phyloP scores from a whole-genome alignment of 2,797 vertebrate species.

The Hoplostethus atlanticus region DNA sequence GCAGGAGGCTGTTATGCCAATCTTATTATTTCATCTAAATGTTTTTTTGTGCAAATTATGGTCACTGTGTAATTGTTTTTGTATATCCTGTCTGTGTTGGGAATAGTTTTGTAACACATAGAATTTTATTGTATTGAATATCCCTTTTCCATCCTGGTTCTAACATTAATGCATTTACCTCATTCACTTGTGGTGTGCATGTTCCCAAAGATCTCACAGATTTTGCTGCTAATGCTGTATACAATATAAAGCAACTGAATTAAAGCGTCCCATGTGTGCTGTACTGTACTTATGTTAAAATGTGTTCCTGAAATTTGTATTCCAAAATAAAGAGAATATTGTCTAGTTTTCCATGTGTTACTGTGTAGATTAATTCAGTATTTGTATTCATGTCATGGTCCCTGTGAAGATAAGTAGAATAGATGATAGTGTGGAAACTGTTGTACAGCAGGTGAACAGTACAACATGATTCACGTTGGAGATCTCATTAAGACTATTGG shows the following conservation, averaged over 20 bases:
- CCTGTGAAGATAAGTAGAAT: not conserved
- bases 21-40: slow-evolving; percentile 44
- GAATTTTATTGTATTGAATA: slow-evolving; percentile 32
- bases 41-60: slow-evolving; percentile 57
- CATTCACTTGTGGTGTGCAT: slow-evolving; percentile 58
- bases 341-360: slow-evolving; percentile 39
- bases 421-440: not conserved
- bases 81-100: not conserved
- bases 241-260: slow-evolving; percentile 52
- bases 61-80: slow-evolving; percentile 45
- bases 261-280: slow-evolving; percentile 63
- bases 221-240: slow-evolving; percentile 71
- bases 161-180: slow-evolving; percentile 40
- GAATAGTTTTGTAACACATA: slow-evolving; percentile 15
- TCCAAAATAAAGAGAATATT: slow-evolving; percentile 79
- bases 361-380: slow-evolving; percentile 11
- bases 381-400: not conserved
- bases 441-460: not conserved
- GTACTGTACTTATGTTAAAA: slow-evolving; percentile 57
- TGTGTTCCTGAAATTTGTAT: slow-evolving; percentile 72
- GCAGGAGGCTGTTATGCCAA: slow-evolving; percentile 1
- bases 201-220: slow-evolving; percentile 73
- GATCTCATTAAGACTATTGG: not conserved
- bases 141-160: slow-evolving; percentile 35
- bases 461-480: not conserved